Conservation (phyloP, 2,113 vertebrate genomes). For the Lamprotornis superbus region DNA sequence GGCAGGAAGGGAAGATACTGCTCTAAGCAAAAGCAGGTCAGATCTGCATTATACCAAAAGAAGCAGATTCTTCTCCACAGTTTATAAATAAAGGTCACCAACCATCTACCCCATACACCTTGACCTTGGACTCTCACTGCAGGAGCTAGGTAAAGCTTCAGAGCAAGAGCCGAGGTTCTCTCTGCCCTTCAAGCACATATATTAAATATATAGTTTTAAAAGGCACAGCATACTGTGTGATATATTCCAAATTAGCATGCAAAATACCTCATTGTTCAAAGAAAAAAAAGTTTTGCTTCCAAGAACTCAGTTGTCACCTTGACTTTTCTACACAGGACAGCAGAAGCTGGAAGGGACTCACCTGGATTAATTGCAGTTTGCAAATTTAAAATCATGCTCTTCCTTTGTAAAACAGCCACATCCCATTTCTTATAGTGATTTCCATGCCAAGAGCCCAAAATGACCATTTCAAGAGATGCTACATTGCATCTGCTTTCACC, state of each 20-base stretch:
- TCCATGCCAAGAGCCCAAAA: not conserved
- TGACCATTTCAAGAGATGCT: not conserved
- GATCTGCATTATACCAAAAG: not conserved
- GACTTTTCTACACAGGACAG: not conserved
- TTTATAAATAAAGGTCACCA: not conserved
- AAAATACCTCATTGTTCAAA: not conserved
- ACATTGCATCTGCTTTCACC: rapidly evolving
- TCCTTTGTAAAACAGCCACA: not conserved
- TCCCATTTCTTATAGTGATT: not conserved
- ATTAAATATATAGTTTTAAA: not conserved
- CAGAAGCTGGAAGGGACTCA: not conserved
- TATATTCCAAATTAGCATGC: not conserved
- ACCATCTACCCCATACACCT: not conserved
- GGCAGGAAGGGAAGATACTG: not conserved
- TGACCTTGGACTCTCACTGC: not conserved
- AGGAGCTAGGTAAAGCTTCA: not conserved
- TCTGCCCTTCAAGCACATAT: not conserved
- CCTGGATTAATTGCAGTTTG: not conserved
- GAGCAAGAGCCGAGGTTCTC: not conserved
- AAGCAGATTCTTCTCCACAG: not conserved
- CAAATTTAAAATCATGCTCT: not conserved
- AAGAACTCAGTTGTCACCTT: not conserved
- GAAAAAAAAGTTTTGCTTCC: not conserved
- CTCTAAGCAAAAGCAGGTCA: not conserved
- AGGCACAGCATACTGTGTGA: not conserved